Evolutionary conservation across 1,140 invertebrate species (phyloP), one percentile per base, ranked within the genome.

Genomic region (Philotrypesis tridentata): DNA sequence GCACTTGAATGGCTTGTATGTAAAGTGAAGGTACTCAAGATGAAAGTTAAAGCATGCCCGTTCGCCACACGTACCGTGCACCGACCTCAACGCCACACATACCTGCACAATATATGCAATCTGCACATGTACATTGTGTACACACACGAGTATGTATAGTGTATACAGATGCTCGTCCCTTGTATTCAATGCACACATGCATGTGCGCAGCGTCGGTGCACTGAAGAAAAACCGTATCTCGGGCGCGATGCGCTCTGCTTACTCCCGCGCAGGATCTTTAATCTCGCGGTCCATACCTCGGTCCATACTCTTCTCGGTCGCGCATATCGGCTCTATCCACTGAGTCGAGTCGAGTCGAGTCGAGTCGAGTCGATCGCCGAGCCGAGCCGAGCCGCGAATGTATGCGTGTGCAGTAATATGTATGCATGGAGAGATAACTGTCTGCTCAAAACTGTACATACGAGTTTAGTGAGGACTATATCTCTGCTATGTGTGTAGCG

Each of bases 31-130:
- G 72, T 61, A 61, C 48, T 21, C 12, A 48, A 74, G 72, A 74
- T 74, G 72, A 74, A 74, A 74, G 72, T 74, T 74, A 74, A 61
- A 74, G 72, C 72, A 74, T 60, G 48, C 72, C 14, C 29, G 48
- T 14, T 85, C 74, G 23, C 60, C 23, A 43, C 29, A 21, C 27
- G 63, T 65, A 23, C 11, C 14, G n/a, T n/a, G n/a, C n/a, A n/a
- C n/a, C n/a, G n/a, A n/a, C n/a, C n/a, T n/a, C n/a, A n/a, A n/a
- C n/a, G n/a, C n/a, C n/a, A n/a, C n/a, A n/a, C 6, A 8, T 63
- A 63, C 60, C 7, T 61, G n/a, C 33, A 71, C 37, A 23, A n/a
- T n/a, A n/a, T 33, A 43, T 48, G 27, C 25, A 23, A n/a, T n/a
- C n/a, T 73, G 7, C 21, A 21, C n/a, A 71, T 12, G 33, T 27